phyloP scores from a whole-genome alignment of 2,113 vertebrate species.

The Clinocottus analis region DNA sequence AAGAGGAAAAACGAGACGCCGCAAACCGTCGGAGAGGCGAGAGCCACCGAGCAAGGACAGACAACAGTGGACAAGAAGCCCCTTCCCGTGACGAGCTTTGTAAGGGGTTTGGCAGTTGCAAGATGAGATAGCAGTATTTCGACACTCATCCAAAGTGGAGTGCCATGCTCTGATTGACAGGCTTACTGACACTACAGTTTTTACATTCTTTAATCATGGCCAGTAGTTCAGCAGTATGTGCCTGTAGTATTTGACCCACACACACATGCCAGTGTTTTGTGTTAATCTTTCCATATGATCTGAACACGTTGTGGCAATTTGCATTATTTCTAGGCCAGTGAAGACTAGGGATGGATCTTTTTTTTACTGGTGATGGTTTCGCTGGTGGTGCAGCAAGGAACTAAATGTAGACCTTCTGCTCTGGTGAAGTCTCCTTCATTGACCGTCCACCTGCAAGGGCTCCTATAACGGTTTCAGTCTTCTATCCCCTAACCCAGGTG shows the following conservation, averaged over 20 bases:
- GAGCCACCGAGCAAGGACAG: constrained; percentile 72
- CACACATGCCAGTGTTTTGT: not conserved
- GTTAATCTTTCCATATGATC: not conserved
- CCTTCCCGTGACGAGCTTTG: constrained; percentile 83
- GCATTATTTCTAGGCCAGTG: constrained; percentile 26
- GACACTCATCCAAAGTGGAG: constrained; percentile 28
- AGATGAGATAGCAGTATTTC: constrained; percentile 63
- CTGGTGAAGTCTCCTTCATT: constrained; percentile 89
- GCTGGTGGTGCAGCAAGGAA: constrained; percentile 65
- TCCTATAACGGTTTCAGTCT: constrained; percentile 96
- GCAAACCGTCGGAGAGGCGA: constrained; percentile 61
- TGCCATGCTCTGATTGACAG: constrained; percentile 15
- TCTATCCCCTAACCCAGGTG: constrained; percentile 98
- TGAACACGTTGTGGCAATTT: not conserved
- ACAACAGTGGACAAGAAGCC: constrained; percentile 81
- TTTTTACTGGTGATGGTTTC: constrained; percentile 50
- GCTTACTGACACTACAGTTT: constrained; percentile 3
- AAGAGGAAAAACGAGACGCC: constrained; percentile 72
- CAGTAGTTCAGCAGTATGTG: not conserved
- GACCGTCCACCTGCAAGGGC: constrained; percentile 83
- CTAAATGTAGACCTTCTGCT: constrained; percentile 81
- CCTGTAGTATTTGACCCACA: constrained; percentile 9
- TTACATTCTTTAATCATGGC: constrained; percentile 9
- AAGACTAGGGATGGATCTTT: constrained; percentile 43
- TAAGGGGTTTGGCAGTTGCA: constrained; percentile 85